phyloP scores from a whole-genome alignment of 2,888 invertebrate species.

The Phoronis australis region DNA sequence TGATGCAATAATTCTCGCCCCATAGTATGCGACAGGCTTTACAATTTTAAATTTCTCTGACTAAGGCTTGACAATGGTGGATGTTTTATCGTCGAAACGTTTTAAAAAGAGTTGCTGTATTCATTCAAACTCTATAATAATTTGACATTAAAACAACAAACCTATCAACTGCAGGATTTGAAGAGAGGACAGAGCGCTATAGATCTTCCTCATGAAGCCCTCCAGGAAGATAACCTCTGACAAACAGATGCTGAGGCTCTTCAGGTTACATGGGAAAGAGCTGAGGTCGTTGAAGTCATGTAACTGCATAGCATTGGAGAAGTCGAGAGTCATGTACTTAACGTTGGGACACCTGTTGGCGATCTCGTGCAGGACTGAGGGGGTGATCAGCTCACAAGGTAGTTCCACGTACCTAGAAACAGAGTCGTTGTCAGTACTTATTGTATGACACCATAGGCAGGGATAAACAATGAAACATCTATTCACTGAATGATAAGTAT shows the following conservation, averaged over 20 bases:
- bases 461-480: too few relatives aligned
- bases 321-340: constrained; percentile 79
- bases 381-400: constrained; percentile 92
- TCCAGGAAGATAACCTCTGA: constrained; percentile 99
- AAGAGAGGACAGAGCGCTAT: constrained; percentile 97
- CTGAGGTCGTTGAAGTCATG: constrained; percentile 99
- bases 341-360: constrained; percentile 67
- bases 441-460: too few relatives aligned
- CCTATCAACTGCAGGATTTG: constrained; percentile 96
- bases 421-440: too few relatives aligned
- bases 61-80: too few relatives aligned
- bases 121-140: too few relatives aligned
- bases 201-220: constrained; percentile 99
- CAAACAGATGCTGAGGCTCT: constrained; percentile 91
- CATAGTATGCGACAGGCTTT: too few relatives aligned
- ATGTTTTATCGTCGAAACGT: too few relatives aligned
- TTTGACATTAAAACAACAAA: constrained; percentile 49
- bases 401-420: constrained; percentile 59
- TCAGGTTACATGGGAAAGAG: constrained; percentile 94
- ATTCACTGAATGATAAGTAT: too few relatives aligned
- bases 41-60: too few relatives aligned
- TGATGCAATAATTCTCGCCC: too few relatives aligned
- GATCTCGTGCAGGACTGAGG: constrained; percentile 92
- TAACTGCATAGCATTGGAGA: constrained; percentile 83
- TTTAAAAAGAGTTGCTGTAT: too few relatives aligned